Evolutionary conservation across 1,140 invertebrate genomes (phyloP).

Genomic region (Leptinotarsa defecta): DNA sequence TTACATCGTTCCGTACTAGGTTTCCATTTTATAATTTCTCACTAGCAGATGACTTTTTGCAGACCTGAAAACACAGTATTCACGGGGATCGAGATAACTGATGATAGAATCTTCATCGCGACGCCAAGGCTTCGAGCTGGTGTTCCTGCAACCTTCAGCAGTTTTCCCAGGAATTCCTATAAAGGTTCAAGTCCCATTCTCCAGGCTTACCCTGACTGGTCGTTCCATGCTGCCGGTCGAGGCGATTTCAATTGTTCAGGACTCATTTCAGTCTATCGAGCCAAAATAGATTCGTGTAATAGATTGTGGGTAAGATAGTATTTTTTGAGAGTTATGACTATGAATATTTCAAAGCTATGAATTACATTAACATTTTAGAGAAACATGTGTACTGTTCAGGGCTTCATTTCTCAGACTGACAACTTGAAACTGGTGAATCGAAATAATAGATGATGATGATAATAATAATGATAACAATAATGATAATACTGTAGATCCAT

Average conservation of each 20-base stretch:
- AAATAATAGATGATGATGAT: too few relatives aligned
- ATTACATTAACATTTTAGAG: too few relatives aligned
- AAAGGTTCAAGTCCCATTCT: conserved; percentile 68
- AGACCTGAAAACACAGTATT: conserved; percentile 73
- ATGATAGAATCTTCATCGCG: conserved; percentile 72
- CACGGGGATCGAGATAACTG: conserved; percentile 73
- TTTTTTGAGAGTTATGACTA: too few relatives aligned
- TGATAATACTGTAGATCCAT: too few relatives aligned
- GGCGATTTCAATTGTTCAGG: conserved; percentile 74
- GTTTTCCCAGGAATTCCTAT: conserved; percentile 65
- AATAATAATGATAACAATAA: too few relatives aligned
- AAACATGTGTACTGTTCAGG: too few relatives aligned
- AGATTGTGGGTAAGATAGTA: conserved; percentile 69
- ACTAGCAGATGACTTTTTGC: conserved; percentile 51
- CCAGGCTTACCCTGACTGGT: conserved; percentile 80
- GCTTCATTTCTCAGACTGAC: too few relatives aligned
- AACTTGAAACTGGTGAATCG: too few relatives aligned
- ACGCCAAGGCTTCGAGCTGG: conserved; percentile 72
- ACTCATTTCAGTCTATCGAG: conserved; percentile 76
- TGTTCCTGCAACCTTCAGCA: conserved; percentile 72
- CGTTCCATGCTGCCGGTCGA: conserved; percentile 71
- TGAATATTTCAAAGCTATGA: too few relatives aligned
- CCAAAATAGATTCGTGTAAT: conserved; percentile 73
- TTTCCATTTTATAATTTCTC: background rate
- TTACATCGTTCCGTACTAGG: background rate